A percentile compares a stretch with the other conserved stretches of the same genome.
phyloP scores from a whole-genome alignment of 2,113 vertebrate species.

The Cyanocitta stelleri region DNA sequence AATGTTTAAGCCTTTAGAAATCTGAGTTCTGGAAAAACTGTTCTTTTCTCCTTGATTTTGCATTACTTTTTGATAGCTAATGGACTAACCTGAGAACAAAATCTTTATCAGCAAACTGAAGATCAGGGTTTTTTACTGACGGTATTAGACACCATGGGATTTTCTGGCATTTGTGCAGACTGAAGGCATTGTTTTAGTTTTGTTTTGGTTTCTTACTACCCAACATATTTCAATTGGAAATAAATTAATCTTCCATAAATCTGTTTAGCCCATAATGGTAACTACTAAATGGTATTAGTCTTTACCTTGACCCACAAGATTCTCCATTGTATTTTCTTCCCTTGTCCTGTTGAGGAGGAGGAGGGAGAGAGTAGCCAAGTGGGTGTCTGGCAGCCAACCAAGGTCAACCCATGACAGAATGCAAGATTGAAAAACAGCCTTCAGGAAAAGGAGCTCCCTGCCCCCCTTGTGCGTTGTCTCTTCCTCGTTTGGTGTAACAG shows the following conservation, averaged over 20 bases:
- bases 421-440: not conserved
- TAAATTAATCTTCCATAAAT: not conserved
- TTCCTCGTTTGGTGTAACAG: not conserved
- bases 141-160: not conserved
- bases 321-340: not conserved
- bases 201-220: not conserved
- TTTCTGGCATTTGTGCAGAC: not conserved
- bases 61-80: not conserved
- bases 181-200: not conserved
- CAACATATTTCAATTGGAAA: not conserved
- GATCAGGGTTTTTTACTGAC: not conserved
- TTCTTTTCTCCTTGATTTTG: not conserved
- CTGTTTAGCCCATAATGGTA: not conserved
- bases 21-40: not conserved
- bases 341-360: accelerated
- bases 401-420: not conserved
- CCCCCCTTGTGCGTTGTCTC: accelerated
- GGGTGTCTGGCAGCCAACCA: not conserved
- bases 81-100: not conserved
- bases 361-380: not conserved
- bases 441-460: not conserved
- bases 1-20: not conserved
- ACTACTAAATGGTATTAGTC: not conserved
- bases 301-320: not conserved
- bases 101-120: not conserved